Percentiles rank a stretch among this genome's conserved stretches.
Evolutionary conservation across 2,113 vertebrate species (phyloP).

Genomic region (Onychorhynchus coronatus): DNA sequence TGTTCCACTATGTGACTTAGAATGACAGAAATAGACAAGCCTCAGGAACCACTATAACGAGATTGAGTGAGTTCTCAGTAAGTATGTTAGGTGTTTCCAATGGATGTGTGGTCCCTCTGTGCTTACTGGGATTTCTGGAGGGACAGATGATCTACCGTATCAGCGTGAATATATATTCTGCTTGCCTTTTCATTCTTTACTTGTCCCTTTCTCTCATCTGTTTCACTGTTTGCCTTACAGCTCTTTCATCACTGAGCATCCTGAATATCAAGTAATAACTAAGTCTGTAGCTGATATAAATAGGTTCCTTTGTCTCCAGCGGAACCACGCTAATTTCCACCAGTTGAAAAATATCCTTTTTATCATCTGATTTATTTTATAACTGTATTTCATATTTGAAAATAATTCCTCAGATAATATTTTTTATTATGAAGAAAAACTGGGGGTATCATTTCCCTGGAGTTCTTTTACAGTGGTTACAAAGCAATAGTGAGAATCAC

Average conservation of each 20-base stretch:
- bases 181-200: neutral
- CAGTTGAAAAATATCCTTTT: neutral
- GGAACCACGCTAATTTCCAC: neutral
- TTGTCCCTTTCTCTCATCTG: neutral
- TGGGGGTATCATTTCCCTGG: neutral
- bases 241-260: neutral
- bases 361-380: neutral
- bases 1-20: neutral
- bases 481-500: neutral
- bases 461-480: neutral
- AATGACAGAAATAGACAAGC: neutral
- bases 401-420: neutral
- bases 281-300: neutral
- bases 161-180: neutral
- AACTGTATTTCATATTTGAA: neutral
- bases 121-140: neutral
- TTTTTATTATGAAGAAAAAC: neutral
- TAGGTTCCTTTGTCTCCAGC: neutral
- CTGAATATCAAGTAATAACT: neutral
- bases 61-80: neutral
- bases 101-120: neutral
- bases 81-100: neutral
- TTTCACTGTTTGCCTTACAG: conserved; percentile 9
- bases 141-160: neutral
- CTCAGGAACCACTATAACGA: neutral